Base-by-base conservation (phyloP, 2,888 invertebrate species). In the Ctena decussata region DNA sequence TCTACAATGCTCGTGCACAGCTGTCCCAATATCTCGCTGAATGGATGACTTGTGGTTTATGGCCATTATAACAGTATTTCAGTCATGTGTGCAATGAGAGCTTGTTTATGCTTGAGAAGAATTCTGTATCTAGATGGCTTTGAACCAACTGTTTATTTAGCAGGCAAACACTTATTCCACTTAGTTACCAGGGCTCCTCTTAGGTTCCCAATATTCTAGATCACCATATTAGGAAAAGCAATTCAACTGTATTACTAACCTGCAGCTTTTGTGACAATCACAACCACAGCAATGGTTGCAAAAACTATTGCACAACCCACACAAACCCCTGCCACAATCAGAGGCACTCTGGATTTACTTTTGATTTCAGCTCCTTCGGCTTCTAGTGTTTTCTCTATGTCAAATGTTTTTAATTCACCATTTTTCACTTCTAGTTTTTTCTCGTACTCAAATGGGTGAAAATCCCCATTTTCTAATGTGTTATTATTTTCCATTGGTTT, bases 401-500 rank as follows among this genome's bases (percentile, higher is more conserved):
- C 65, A 65, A 65, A 82, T 53, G 39, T 44, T 24, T 71, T 70
- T 15, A 37, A 30, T 35, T 21, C 78, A 72, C 32, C 49, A 75
- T 57, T 80, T 80, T 44, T 60, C 21, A 41, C 49, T 37, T 24
- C 32, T 39, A 46, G 41, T 57, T 77, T 72, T 71, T 44, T 41
- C 72, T 80, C 84, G 57, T 37, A 60, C 11, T 76, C 77, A 72
- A 70, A 77, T n/a, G 79, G 49, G 11, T 84, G 65, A 32, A 80
- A 72, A 46, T 60, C 57, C 15, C 65, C 41, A 65, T 53, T 79
- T 41, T 88, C 88, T 18, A 78, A 35, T 37, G 78, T 78, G 70
- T 87, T 87, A 73, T 88, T 88, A 65, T 88, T 88, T 21, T 88
- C 85, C 18, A 24, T 53, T 27, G 73, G 53, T 75, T 69, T 84